These are phyloP conservation scores for Poeciliopsis infans DNA, from an alignment of 2,797 vertebrate species.

Conservation along the genomic window DNA sequence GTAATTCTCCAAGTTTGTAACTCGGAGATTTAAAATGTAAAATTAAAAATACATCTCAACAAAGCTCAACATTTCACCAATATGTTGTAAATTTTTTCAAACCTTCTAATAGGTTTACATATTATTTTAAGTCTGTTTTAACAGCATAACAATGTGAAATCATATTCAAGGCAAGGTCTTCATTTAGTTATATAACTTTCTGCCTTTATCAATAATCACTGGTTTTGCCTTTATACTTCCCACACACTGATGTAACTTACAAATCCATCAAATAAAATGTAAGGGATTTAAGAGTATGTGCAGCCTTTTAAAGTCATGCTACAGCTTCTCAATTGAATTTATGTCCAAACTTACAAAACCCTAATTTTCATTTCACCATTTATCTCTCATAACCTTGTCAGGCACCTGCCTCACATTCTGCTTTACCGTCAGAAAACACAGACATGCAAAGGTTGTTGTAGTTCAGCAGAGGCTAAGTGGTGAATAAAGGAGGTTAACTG, in stretches of 20 bases:
- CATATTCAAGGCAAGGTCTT: background rate
- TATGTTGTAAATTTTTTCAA: too few relatives aligned
- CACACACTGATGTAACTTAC: background rate
- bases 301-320: background rate
- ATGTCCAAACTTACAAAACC: background rate
- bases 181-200: background rate
- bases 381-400: constrained; percentile 60
- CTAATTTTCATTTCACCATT: constrained; percentile 6
- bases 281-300: background rate
- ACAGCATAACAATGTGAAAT: background rate
- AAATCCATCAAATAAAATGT: background rate
- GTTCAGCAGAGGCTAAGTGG: constrained; percentile 54
- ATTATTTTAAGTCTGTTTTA: background rate
- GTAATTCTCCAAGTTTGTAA: too few relatives aligned
- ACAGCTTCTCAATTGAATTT: background rate
- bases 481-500: constrained; percentile 66
- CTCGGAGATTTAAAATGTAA: too few relatives aligned
- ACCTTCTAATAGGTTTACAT: background rate
- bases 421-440: constrained; percentile 73
- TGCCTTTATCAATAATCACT: background rate
- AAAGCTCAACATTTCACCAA: too few relatives aligned
- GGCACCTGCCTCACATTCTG: constrained; percentile 62
- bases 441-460: constrained; percentile 66
- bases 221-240: background rate
- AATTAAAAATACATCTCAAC: too few relatives aligned